Base-by-base conservation (phyloP, 2,113 vertebrate species). In the Microcebus griseorufus region DNA sequence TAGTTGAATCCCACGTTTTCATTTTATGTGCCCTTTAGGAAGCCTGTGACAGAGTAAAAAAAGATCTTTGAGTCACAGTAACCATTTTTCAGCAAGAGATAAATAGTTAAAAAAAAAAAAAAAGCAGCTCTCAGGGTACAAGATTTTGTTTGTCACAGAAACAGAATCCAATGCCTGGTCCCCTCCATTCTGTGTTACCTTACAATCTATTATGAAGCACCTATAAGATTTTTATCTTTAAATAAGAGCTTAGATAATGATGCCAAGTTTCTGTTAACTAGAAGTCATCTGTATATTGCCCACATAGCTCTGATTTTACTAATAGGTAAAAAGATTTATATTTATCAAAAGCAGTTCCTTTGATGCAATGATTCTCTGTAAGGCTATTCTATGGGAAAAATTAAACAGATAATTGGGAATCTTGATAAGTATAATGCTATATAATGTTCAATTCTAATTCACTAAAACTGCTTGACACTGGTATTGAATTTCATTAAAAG, bases 71-170 rank as follows among this genome's bases (percentile, higher is more conserved):
- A 90, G 55, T 93, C 91, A 95, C 94, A 98, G 94, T 95, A 86
- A 98, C 80, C 78, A 90, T 91, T 97, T 97, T 94, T 96, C 91
- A 94, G 29, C 39, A 94, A 89, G 86, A 97, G 78, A 97, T 76
- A 96, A 75, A 89, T 81, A 97, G 86, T 83, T 92, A 25, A 9
- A 67, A 76, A 48, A 87, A 92, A 90, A 79, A 90, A 79, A 82
- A 75, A 94, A 90, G 79, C 94, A 97, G 89, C 70, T 96, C 70
- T 94, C 89, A 16, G 55, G 39, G 60, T 95, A 95, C 22, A 83
- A 96, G 82, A 87, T 93, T 97, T 93, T 93, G 70, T 90, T 96
- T 83, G 86, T 95, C 91, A 89, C 73, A 76, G 70, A 96, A 95
- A 79, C 79, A 80, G 23, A 94, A 87, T 93, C 62, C 6, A 80